Percentiles rank a stretch among this genome's conserved stretches.
Conservation (phyloP, 2,888 invertebrate genomes). For the Ophioninae sp. region DNA sequence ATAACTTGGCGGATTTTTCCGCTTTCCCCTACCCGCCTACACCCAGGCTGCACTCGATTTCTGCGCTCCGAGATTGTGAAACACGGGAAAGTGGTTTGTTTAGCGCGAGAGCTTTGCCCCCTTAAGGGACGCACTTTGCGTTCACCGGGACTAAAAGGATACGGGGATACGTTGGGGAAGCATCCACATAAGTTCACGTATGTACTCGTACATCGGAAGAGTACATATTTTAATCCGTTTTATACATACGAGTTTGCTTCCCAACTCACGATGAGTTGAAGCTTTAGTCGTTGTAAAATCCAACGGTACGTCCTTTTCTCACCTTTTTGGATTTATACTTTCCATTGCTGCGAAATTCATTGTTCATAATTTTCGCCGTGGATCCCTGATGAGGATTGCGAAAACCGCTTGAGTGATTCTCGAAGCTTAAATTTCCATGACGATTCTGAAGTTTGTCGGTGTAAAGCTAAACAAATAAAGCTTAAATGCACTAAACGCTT, state of each 20-base stretch:
- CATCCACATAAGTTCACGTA: not conserved
- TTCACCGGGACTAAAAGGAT: constrained; percentile 33
- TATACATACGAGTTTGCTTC: not conserved
- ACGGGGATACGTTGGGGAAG: constrained; percentile 37
- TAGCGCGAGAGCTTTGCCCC: constrained; percentile 66
- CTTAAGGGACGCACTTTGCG: constrained; percentile 23
- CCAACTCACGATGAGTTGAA: not conserved
- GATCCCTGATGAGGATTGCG: too few relatives aligned
- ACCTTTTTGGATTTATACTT: not conserved
- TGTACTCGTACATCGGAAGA: not conserved
- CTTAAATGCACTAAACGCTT: too few relatives aligned
- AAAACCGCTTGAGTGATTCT: too few relatives aligned
- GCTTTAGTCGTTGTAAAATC: not conserved
- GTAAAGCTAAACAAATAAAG: too few relatives aligned
- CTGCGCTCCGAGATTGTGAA: constrained; percentile 72
- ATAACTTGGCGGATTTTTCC: not conserved
- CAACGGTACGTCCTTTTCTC: not conserved
- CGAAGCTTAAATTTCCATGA: not conserved
- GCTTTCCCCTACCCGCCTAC: not conserved
- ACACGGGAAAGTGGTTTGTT: constrained; percentile 71
- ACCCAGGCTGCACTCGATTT: constrained; percentile 71
- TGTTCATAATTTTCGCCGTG: not conserved
- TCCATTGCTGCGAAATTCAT: not conserved
- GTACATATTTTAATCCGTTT: not conserved
- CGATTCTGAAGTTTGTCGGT: not conserved